Percentiles rank a stretch among this genome's conserved stretches.
Evolutionary conservation across 2,888 invertebrate genomes (phyloP).

Genomic region (Pristionchus fissidentatus): DNA sequence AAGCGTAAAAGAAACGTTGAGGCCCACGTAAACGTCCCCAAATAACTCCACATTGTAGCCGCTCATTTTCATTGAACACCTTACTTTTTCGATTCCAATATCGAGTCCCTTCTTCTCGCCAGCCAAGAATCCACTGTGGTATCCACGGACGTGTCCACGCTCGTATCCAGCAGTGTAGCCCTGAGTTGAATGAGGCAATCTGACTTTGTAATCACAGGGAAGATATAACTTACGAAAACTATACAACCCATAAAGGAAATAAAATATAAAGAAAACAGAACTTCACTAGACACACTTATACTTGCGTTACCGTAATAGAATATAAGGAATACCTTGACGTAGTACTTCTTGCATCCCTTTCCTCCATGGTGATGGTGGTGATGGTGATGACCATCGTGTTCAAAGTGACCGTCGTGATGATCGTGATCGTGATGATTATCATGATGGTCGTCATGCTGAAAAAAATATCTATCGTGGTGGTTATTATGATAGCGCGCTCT

Average conservation of each 20-base stretch:
- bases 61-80: neutral
- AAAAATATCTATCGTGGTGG: neutral
- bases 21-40: no score
- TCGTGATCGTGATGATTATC: neutral
- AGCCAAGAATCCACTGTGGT: neutral
- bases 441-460: neutral
- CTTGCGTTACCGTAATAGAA: neutral
- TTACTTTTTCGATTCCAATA: constrained; percentile 14
- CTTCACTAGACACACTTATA: neutral
- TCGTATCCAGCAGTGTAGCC: constrained; percentile 17
- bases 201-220: no score
- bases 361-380: constrained; percentile 4
- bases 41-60: no score
- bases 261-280: no score
- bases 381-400: neutral
- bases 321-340: neutral
- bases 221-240: no score
- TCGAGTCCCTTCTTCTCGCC: constrained; percentile 27
- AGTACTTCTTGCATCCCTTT: constrained; percentile 12
- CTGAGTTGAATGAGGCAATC: neutral
- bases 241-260: no score
- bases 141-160: constrained; percentile 5
- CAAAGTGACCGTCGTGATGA: neutral
- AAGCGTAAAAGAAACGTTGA: neutral
- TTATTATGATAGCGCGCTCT: no score